These are phyloP conservation scores for Gymnothorax reevesii DNA, from an alignment of 2,797 vertebrate species.

Conservation along the genomic window DNA sequence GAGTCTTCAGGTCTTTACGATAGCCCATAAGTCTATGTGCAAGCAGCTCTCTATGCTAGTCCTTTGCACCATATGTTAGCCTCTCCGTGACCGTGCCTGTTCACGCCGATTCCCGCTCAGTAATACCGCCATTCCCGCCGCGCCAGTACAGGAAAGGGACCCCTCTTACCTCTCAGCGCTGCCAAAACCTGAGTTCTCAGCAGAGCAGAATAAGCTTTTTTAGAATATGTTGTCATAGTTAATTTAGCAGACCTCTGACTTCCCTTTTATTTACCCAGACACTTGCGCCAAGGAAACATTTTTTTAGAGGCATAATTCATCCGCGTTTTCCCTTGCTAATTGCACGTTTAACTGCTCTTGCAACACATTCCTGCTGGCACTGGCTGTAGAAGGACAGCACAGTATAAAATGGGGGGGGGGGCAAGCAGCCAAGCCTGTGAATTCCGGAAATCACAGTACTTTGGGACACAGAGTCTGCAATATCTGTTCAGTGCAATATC, in stretches of 20 bases:
- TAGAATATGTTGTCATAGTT: conserved; percentile 18
- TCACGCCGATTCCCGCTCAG: not conserved
- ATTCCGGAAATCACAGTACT: conserved; percentile 26
- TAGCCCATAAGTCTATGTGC: too few relatives aligned
- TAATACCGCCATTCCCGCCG: conserved; percentile 31
- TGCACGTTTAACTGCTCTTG: not conserved
- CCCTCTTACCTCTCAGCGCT: not conserved
- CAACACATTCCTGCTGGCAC: not conserved
- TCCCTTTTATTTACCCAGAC: not conserved
- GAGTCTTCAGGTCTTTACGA: too few relatives aligned
- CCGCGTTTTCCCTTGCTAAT: conserved; percentile 5
- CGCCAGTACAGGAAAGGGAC: not conserved
- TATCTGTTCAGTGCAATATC: conserved; percentile 35
- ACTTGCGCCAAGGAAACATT: not conserved
- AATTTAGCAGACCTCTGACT: conserved; percentile 15
- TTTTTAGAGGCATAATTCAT: not conserved
- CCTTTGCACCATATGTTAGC: not conserved
- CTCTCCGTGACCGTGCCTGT: not conserved
- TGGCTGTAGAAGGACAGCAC: not conserved
- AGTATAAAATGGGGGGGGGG: not conserved
- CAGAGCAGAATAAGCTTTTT: conserved; percentile 16
- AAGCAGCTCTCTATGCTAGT: too few relatives aligned
- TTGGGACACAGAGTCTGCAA: conserved; percentile 16
- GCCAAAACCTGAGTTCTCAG: conserved; percentile 21
- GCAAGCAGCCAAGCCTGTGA: not conserved